Base-by-base conservation (phyloP, 2,797 vertebrate species). In the Alca torda region DNA sequence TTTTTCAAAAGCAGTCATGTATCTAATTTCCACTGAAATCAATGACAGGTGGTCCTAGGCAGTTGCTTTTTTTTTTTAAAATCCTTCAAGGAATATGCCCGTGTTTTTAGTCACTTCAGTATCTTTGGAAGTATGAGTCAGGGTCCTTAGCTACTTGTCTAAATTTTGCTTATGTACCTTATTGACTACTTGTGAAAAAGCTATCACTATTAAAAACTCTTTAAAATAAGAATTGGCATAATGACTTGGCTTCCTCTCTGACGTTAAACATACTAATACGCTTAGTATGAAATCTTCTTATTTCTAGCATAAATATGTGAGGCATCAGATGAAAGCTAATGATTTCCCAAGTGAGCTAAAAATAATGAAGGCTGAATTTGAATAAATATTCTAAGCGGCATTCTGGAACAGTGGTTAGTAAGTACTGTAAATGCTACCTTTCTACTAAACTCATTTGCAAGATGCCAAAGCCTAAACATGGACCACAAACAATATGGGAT, bases 281-380 rank as follows among this genome's bases (percentile, higher is more conserved):
- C 94, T 96, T 96, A 97, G 59, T 69, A 94, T 93, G 45, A 97
- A 97, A 96, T 96, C 95, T 96, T 95, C 96, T 97, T 97, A 96
- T 74, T 95, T 85, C 86, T 84, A 91, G 68, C 89, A 94, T 89
- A 91, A 95, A 88, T 93, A 94, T 85, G 57, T 86, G 95, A 84
- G 65, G 76, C 95, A 92, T 94, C 82, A 93, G 87, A 90, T 87
- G 88, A 86, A 95, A 81, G 73, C 93, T 96, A 89, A 86, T 78
- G 79, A 85, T 91, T 97, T 96, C 89, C 68, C 84, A 86, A 97
- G 89, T 11, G 10, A 87, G 85, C 78, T 93, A 94, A 95, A 97
- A 93, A 96, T 84, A 96, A 92, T 76, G 56, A 50, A 81, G 64
- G 65, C 76, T 90, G 60, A 73, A 95, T 93, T 63, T 84, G 50